These are phyloP conservation scores for Tuta absoluta DNA, from an alignment of 2,888 invertebrate genomes.

Conservation along the genomic window DNA sequence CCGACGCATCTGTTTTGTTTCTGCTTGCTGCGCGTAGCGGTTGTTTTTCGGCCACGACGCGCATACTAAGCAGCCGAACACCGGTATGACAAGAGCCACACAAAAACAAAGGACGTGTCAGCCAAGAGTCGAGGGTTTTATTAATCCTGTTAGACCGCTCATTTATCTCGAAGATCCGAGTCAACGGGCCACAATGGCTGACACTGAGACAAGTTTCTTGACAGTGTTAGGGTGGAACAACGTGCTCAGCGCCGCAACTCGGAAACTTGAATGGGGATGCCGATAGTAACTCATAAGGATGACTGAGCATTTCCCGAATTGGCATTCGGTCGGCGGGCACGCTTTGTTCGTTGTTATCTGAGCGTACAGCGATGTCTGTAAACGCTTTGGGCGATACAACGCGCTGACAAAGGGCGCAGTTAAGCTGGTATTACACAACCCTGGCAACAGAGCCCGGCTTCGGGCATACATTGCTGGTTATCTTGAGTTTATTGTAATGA, in stretches of 20 bases:
- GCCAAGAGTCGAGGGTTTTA: background rate
- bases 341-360: conserved; percentile 63
- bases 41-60: conserved; percentile 1
- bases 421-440: conserved; percentile 47
- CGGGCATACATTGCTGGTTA: no score
- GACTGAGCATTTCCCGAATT: conserved; percentile 58
- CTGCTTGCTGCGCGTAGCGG: background rate
- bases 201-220: background rate
- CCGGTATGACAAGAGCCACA: background rate
- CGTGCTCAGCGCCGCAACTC: conserved; percentile 13
- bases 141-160: background rate
- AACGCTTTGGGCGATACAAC: conserved; percentile 49
- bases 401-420: conserved; percentile 54
- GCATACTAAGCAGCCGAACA: conserved; percentile 9
- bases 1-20: conserved; percentile 19
- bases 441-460: conserved; percentile 10
- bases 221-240: background rate
- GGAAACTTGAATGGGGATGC: conserved; percentile 40
- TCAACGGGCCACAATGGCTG: background rate
- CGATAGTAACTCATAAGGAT: conserved; percentile 52
- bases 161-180: background rate
- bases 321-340: conserved; percentile 53
- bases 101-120: conserved; percentile 2
- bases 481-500: no score
- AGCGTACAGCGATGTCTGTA: conserved; percentile 61